Percentiles rank a stretch among this genome's conserved stretches.
Evolutionary conservation across 2,113 vertebrate genomes (phyloP).

Genomic region (Rhinichthys klamathensis): DNA sequence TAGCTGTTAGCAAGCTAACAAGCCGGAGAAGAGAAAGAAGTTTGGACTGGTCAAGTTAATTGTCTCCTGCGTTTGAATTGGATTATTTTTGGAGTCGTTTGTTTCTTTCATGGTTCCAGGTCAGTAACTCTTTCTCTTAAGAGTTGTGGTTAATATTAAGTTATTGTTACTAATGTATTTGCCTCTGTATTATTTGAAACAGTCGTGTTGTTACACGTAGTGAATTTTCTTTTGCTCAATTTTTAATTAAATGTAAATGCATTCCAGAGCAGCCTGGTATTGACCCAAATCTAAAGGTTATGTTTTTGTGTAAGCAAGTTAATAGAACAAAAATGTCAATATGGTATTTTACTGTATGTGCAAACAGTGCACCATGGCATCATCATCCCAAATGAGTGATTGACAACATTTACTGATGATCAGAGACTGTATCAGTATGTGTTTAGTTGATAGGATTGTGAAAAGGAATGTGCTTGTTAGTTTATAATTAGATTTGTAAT

Average conservation of each 20-base stretch:
- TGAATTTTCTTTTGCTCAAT: background rate
- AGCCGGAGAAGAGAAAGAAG: background rate
- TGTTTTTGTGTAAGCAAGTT: background rate
- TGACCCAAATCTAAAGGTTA: background rate
- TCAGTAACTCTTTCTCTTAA: background rate
- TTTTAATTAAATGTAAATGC: too few species aligned
- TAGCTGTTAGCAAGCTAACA: slow-evolving; percentile 40
- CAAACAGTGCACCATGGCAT: background rate
- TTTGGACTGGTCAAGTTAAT: background rate
- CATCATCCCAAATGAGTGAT: background rate
- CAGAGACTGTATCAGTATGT: background rate
- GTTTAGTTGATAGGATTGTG: background rate
- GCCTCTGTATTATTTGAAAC: background rate
- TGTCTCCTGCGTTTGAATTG: background rate
- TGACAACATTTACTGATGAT: background rate
- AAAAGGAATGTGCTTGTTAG: background rate
- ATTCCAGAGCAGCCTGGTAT: background rate
- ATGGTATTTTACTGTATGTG: background rate
- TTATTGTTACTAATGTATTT: background rate
- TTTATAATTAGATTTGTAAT: slow-evolving; percentile 17
- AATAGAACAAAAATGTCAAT: background rate
- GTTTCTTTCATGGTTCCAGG: background rate
- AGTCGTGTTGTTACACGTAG: background rate
- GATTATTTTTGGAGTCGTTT: background rate
- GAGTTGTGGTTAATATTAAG: background rate